Base-by-base conservation (phyloP, 1,140 invertebrate genomes). In the Aphidius ervi region DNA sequence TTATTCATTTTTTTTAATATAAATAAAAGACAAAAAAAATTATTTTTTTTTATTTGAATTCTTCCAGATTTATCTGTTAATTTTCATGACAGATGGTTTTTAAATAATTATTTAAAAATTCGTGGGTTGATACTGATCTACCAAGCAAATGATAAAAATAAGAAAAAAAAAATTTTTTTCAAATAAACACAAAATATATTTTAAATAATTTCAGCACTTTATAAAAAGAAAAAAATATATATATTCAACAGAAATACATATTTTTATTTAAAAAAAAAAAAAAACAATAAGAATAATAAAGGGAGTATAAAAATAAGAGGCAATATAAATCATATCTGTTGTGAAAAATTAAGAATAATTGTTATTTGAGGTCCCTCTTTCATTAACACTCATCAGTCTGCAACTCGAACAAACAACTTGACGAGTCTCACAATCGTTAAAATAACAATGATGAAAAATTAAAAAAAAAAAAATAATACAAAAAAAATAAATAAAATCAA, bases 321-420 rank as follows among this genome's bases (percentile, higher is more conserved):
- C 54, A 41, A 60, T 57, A 59, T 67, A 65, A 67, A 65, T 69
- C 54, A 40, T 67, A 63, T 67, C 23, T 63, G 63, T 47, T 65
- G 61, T 59, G 53, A 46, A 54, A 55, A 52, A 10, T 54, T 61
- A 61, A 62, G 65, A 65, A 56, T 59, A 65, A 69, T 66, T 43
- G 57, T 46, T 54, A 53, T 49, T 55, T 50, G 42, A 42, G 56
- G 48, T 47, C 39, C 47, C 53, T 64, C 49, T 60, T 68, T 67
- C 64, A 71, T 65, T 65, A 69, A 63, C 61, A 50, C 62, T 66
- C 65, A 71, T 71, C 69, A 64, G 63, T 68, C 66, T 62, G 67
- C 67, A 64, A 48, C 55, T 16, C 10, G 63, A 63, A 65, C 68
- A 67, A 71, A 68, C 67, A 63, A 68, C 55, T 70, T 69, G 67